These are phyloP conservation scores for Sycophaga agraensis DNA, from an alignment of 1,140 invertebrate genomes.

Conservation along the genomic window DNA sequence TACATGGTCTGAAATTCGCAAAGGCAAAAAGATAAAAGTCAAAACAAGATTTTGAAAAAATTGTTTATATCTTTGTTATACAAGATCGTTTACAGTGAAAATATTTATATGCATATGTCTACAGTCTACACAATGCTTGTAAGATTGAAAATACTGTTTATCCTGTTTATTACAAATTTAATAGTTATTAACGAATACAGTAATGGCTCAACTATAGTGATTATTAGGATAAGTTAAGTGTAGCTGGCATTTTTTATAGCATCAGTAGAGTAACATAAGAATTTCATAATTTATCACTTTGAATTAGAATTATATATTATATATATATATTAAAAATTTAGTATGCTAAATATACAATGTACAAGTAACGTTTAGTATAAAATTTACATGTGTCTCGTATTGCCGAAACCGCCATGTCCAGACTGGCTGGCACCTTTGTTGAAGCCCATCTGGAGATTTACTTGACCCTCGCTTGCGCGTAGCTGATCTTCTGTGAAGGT, in stretches of 20 bases:
- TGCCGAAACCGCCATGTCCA: slow-evolving; percentile 88
- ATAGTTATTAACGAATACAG: too few relatives aligned
- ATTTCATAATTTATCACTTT: too few relatives aligned
- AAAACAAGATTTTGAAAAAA: background rate
- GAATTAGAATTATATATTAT: too few relatives aligned
- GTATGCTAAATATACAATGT: slow-evolving; percentile 22
- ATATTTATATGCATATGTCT: too few relatives aligned
- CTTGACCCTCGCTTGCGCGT: slow-evolving; percentile 82
- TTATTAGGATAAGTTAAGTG: too few relatives aligned
- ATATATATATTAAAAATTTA: slow-evolving; percentile 12
- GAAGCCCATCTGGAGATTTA: slow-evolving; percentile 95
- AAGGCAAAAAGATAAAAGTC: background rate
- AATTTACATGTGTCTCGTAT: slow-evolving; percentile 87
- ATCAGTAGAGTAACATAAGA: too few relatives aligned
- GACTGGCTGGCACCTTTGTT: slow-evolving; percentile 91
- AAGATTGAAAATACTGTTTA: slow-evolving; percentile 19
- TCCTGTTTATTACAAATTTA: background rate
- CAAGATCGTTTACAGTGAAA: background rate
- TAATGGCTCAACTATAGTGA: too few relatives aligned
- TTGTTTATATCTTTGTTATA: background rate
- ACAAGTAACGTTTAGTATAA: slow-evolving; percentile 15
- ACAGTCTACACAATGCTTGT: background rate
- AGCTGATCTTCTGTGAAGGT: slow-evolving; percentile 94
- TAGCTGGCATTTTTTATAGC: too few relatives aligned
- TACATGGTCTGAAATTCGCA: too few relatives aligned